Evolutionary conservation across 2,113 vertebrate genomes (phyloP), one percentile per base, ranked within the genome.

Genomic region (Tetraodon nigroviridis): DNA sequence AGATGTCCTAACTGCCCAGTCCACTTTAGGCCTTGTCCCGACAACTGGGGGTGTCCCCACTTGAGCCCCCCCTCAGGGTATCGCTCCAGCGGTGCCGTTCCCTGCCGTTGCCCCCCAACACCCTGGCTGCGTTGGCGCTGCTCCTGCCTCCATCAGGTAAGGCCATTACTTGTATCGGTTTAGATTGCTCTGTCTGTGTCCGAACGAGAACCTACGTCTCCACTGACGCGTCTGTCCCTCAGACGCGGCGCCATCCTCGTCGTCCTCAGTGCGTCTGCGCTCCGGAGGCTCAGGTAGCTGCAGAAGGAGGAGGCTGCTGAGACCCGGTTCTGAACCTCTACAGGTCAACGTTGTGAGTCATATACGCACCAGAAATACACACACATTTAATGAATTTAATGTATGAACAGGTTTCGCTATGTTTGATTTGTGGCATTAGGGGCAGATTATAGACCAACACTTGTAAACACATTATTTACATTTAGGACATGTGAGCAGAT

Each of bases 81-180:
- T 86, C 93, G 1, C 88, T 95, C 65, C 92, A 94, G 87, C 90
- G 92, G 62, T 94, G 92, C 58, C 86, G 89, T 21, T 94, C 93
- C 0, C 83, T 95, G 21, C 90, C 92, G 0, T 85, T 95, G 3
- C 90, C 92, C 41, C 92, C 91, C 80, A 92, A 87, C 78, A 89
- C 90, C 1, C 90, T 92, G 0, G 81, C 89, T 52, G 90, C 91
- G 24, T 82, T 92, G 73, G 91, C 87, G 54, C 86, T 87, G 54
- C 78, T 89, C 22, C 78, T 91, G 42, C 78, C 91, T 54, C 86
- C 83, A 6, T 69, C 90, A 83, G 92, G 92, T 46, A 91, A 45
- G 17, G 21, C 24, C 48, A 15, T 16, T 51, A 10, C 65, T 67
- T 61, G 32, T n/a, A 40, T 61, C 6, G 62, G 62, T 70, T 51